These are phyloP conservation scores for Coptotermes formosanus DNA, from an alignment of 1,140 invertebrate species.

Conservation along the genomic window DNA sequence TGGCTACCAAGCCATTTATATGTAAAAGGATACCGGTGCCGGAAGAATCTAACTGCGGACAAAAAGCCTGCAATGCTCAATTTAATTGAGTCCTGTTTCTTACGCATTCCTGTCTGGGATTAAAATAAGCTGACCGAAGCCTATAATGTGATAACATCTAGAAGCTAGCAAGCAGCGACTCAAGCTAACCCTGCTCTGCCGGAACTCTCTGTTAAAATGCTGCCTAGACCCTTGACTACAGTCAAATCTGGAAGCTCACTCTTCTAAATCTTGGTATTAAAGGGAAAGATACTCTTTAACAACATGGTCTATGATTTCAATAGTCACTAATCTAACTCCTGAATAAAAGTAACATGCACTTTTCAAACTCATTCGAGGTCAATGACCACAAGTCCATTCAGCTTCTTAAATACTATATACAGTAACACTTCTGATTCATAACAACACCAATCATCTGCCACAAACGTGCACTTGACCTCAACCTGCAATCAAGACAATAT, in stretches of 20 bases:
- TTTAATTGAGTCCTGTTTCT: conserved; percentile 31
- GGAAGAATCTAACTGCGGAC: conserved; percentile 28
- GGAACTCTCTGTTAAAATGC: conserved; percentile 34
- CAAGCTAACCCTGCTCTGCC: conserved; percentile 36
- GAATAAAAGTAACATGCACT: conserved; percentile 35
- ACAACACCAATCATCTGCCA: conserved; percentile 28
- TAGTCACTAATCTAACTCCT: conserved; percentile 34
- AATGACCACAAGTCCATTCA: conserved; percentile 19
- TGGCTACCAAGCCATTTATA: too few relatives aligned
- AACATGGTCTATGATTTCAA: conserved; percentile 34
- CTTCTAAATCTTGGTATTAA: conserved; percentile 36
- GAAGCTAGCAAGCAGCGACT: conserved; percentile 37
- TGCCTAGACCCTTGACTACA: conserved; percentile 36
- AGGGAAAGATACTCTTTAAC: conserved; percentile 35
- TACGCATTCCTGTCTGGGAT: conserved; percentile 29
- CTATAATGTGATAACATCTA: conserved; percentile 34
- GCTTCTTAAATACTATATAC: conserved; percentile 33
- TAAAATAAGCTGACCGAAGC: conserved; percentile 37
- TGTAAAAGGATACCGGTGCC: conserved; percentile 20
- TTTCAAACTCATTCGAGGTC: conserved; percentile 32
- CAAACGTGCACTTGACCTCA: background rate
- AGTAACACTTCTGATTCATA: conserved; percentile 28
- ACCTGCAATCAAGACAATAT: conserved; percentile 25
- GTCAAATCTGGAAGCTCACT: conserved; percentile 36
- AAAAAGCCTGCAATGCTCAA: conserved; percentile 32